Base-by-base conservation (phyloP, 1,140 invertebrate species). In the Neodiprion pinetum region DNA sequence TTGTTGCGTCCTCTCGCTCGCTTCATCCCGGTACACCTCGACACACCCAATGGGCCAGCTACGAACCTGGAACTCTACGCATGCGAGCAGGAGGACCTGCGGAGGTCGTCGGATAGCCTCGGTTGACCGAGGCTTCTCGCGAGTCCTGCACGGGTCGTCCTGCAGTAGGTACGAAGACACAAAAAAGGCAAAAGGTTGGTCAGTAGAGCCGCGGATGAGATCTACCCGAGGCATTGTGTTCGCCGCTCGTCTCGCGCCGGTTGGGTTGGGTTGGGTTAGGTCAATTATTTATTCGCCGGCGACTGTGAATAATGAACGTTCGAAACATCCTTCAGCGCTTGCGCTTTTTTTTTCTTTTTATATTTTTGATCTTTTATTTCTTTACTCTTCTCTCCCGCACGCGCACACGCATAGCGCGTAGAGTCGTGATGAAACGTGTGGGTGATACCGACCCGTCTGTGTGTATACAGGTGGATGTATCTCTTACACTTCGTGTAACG, bases 291-390 rank as follows among this genome's bases (percentile, higher is more conserved):
- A 69, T 69, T 69, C 67, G 40, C 67, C 21, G 67, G 21, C 23
- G 67, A 69, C 67, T 69, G 67, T 69, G 67, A 69, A 69, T 69
- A 69, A 69, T 69, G 67, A 47, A 69, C 67, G 21, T 23, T 69
- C 67, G 70, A 61, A 61, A 28, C 67, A 48, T 50, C 48, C 81
- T 77, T 75, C 69, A n/a, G 49, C 68, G 67, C 47, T 70, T 74
- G 53, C 61, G 69, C 12, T 68, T 48, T 14, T 40, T 48, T 48
- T 74, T 47, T 40, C 66, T n/a, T 69, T 53, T 40, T 49, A 17
- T 61, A n/a, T 40, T 40, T 40, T 5, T 40, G 28, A 5, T 40
- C 28, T 40, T 40, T 40, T 40, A 40, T 40, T 40, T 9, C 8
- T 61, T 12, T 9, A 14, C 53, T 17, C 11, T 17, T 14, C 53